These are phyloP conservation scores for Coturnix japonica DNA, from an alignment of 2,113 vertebrate genomes.

Conservation along the genomic window DNA sequence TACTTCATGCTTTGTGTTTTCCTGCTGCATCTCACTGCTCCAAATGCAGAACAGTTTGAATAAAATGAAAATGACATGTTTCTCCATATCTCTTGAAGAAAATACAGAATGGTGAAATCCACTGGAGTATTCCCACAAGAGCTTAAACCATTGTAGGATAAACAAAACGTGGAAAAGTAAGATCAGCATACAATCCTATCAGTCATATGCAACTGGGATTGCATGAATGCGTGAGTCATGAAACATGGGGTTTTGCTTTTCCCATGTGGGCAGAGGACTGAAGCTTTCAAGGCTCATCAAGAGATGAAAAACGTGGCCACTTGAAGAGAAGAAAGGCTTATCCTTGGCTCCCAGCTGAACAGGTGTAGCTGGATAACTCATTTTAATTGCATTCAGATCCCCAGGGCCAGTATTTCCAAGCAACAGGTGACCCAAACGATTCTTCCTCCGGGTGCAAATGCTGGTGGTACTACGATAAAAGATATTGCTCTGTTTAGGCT, in stretches of 20 bases:
- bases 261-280: neutral
- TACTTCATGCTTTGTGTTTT: neutral
- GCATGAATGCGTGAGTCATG: conserved; percentile 25
- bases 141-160: conserved; percentile 32
- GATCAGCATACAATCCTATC: conserved; percentile 24
- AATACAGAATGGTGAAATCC: conserved; percentile 16
- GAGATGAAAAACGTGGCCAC: neutral
- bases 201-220: conserved; percentile 10
- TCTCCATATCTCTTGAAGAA: conserved; percentile 3
- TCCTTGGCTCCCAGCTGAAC: neutral
- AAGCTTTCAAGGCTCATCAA: conserved; percentile 13
- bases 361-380: neutral
- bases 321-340: neutral
- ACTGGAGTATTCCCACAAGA: neutral
- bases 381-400: neutral
- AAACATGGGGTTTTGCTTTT: neutral
- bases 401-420: neutral
- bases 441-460: neutral
- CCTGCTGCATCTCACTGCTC: neutral
- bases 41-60: conserved; percentile 48
- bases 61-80: conserved; percentile 44
- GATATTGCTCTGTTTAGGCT: neutral
- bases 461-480: neutral
- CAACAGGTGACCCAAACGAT: neutral
- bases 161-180: conserved; percentile 44